Evolutionary conservation across 2,113 vertebrate genomes (phyloP).

Genomic region (Dascyllus trimaculatus): DNA sequence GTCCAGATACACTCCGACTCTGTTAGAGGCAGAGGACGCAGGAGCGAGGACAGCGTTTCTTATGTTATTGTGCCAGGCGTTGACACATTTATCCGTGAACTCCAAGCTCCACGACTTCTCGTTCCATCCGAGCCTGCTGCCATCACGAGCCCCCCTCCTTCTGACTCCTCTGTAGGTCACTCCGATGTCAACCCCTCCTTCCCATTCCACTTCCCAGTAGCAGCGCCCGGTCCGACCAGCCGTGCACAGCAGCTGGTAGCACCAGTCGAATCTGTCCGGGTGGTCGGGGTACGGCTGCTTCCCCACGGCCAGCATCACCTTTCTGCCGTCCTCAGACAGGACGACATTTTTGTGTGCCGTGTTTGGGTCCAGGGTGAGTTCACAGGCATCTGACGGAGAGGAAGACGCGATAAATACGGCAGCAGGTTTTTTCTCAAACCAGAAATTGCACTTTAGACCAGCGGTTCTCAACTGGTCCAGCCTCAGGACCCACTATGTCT

Average conservation of each 20-base stretch:
- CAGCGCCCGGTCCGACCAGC: not conserved
- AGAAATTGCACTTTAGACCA: no score
- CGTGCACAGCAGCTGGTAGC: conserved; percentile 37
- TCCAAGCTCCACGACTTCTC: conserved; percentile 36
- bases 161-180: conserved; percentile 6
- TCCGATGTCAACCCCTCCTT: conserved; percentile 4
- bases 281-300: conserved; percentile 15
- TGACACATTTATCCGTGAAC: not conserved
- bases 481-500: no score
- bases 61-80: conserved; percentile 13
- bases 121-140: conserved; percentile 25
- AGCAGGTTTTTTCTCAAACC: no score
- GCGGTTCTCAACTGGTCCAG: no score
- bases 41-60: not conserved
- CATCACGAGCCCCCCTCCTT: not conserved
- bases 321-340: no score
- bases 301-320: not conserved
- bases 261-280: not conserved
- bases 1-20: conserved; percentile 44
- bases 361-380: no score
- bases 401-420: no score
- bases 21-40: not conserved
- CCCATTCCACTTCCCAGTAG: conserved; percentile 46
- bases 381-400: no score
- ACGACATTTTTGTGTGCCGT: no score